Base-by-base conservation (phyloP, 2,113 vertebrate species). In the Numida meleagris region DNA sequence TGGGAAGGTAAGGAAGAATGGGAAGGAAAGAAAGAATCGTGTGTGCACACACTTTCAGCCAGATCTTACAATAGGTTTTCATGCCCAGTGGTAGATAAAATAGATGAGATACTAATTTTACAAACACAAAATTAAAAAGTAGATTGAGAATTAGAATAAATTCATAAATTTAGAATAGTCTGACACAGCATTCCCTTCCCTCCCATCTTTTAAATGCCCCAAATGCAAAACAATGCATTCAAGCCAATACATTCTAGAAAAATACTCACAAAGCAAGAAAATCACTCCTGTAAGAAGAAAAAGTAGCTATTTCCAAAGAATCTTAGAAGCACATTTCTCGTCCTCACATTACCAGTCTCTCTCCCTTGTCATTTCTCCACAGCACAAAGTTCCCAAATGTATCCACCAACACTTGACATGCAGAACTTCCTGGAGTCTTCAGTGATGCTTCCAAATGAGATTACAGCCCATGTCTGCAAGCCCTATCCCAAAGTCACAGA, bases 241-340 rank as follows among this genome's bases (percentile, higher is more conserved):
- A 1, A 86, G 36, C 2, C 62, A 42, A 34, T 9, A 21, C 0
- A 0, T 38, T 82, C 42, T 50, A 77, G 17, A 38, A 50, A 81
- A 93, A 90, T 93, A 95, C 94, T 96, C 80, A 95, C 86, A 3
- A 38, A 33, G 50, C 66, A 91, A 65, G 62, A 88, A 90, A 95
- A 21, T 43, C 5, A 67, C n/a, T 79, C 57, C 36, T n/a, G 21
- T 66, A 66, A 61, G 68, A 82, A 89, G 53, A 75, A 78, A 89
- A 91, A 36, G 74, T 5, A 68, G 59, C 50, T 84, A 90, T 90
- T 88, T 62, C 91, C 50, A 77, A 73, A 77, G 29, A 95, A 86
- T 57, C 68, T 78, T 6, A 74, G 73, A 51, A 78, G 73, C 17
- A 72, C 50, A 17, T 81, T 78, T 92, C 38, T 89, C 45, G 36